Evolutionary conservation across 1,140 invertebrate genomes (phyloP).

Genomic region (Latrodectus geometricus): DNA sequence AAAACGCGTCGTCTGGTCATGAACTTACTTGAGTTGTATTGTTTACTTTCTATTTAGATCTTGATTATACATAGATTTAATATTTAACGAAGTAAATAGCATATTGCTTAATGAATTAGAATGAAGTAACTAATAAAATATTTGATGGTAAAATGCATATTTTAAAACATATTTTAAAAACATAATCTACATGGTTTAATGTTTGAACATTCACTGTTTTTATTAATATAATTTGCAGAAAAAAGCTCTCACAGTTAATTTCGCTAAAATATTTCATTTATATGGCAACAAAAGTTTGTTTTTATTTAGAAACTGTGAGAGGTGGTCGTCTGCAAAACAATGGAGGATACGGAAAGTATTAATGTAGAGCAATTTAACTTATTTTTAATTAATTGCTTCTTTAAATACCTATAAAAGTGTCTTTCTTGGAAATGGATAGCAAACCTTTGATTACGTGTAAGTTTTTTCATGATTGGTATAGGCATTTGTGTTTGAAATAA

Average conservation of each 20-base stretch:
- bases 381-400: background rate
- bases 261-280: too few species aligned
- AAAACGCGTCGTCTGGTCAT: background rate
- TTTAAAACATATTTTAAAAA: too few species aligned
- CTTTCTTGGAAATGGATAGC: constrained; percentile 17
- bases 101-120: background rate
- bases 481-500: too few species aligned
- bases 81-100: background rate
- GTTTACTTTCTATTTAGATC: background rate
- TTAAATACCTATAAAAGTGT: too few species aligned
- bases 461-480: background rate
- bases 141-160: too few species aligned
- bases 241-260: too few species aligned
- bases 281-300: background rate
- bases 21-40: background rate
- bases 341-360: background rate
- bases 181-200: too few species aligned
- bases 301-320: background rate
- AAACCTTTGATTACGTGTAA: constrained; percentile 38
- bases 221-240: too few species aligned
- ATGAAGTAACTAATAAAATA: too few species aligned
- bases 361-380: background rate
- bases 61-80: background rate
- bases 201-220: too few species aligned
- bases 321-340: background rate